Base-by-base conservation (phyloP, 2,113 vertebrate species). In the Bufo bufo region DNA sequence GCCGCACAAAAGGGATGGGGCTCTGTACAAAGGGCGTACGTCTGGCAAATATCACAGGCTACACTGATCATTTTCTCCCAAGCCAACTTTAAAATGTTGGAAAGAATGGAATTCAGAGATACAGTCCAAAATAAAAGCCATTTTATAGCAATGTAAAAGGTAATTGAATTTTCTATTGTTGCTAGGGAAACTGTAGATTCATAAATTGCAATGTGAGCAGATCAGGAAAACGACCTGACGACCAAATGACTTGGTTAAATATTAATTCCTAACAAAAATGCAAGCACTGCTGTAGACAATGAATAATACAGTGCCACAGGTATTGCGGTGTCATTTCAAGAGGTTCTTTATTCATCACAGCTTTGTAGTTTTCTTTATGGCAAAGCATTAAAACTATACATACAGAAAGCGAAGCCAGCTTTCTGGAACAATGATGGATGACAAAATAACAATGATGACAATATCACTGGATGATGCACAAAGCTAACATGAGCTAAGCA, bases 201-300 rank as follows among this genome's bases (percentile, higher is more conserved):
- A 86, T 52, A 78, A 71, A 65, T 49, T 61, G 79, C 66, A 23
- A 20, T 82, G 50, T 6, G 11, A 74, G 66, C 65, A 74, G 43
- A 74, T 72, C 86, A 74, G 77, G 86, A 87, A 87, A 87, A 58
- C 33, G 56, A 74, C 23, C 86, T 33, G 79, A 61, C 59, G 17
- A 87, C 52, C 66, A 82, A 74, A 74, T 49, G 33, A 82, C 50
- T 16, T 82, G 66, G 23, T 87, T 82, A 87, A 87, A 74, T 74
- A 87, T 87, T 87, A 23, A 87, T 80, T 50, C 49, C 63, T 56
- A 59, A 66, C 58, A 82, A 82, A 87, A 82, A 59, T 87, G 86
- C 78, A 87, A 87, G 77, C 7, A 8, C 23, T 71, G 65, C 77
- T 75, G 43, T 20, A 74, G 86, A 82, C 59, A 20, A 87, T 87